Evolutionary conservation across 2,113 vertebrate genomes (phyloP).

Genomic region (Clarias macrocephalus): DNA sequence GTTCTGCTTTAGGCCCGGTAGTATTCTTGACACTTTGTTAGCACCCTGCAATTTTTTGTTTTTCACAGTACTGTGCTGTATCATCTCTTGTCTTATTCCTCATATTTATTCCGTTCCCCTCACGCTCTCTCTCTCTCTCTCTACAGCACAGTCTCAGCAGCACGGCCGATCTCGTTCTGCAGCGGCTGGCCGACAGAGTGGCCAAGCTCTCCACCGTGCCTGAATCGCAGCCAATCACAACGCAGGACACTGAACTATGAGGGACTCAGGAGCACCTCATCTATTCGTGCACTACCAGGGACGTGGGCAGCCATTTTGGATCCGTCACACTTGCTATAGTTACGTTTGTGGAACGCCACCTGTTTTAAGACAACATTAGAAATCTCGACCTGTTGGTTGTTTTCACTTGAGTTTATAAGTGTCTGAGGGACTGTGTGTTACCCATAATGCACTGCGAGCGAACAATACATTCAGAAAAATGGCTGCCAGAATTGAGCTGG

Average conservation of each 20-base stretch:
- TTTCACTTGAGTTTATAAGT: too few relatives aligned
- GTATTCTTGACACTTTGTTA: neutral
- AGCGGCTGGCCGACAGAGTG: conserved; percentile 63
- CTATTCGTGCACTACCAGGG: neutral
- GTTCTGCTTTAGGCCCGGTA: neutral
- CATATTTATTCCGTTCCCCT: neutral
- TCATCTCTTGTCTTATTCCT: neutral
- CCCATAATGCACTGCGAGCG: neutral
- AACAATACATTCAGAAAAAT: too few relatives aligned
- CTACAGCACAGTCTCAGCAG: conserved; percentile 70
- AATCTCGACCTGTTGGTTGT: neutral
- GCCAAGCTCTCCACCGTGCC: conserved; percentile 46
- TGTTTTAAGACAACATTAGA: neutral
- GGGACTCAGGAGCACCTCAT: neutral
- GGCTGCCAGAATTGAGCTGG: neutral
- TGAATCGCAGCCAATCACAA: conserved; percentile 45
- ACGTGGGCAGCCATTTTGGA: neutral
- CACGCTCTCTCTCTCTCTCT: neutral
- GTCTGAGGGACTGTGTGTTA: too few relatives aligned
- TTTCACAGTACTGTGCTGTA: neutral
- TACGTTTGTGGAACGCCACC: too few relatives aligned
- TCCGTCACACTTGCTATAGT: neutral
- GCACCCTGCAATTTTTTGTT: neutral
- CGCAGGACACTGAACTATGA: conserved; percentile 9
- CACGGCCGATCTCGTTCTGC: conserved; percentile 69